Evolutionary conservation across 2,888 invertebrate genomes (phyloP).

Genomic region (Drosophila picticornis): DNA sequence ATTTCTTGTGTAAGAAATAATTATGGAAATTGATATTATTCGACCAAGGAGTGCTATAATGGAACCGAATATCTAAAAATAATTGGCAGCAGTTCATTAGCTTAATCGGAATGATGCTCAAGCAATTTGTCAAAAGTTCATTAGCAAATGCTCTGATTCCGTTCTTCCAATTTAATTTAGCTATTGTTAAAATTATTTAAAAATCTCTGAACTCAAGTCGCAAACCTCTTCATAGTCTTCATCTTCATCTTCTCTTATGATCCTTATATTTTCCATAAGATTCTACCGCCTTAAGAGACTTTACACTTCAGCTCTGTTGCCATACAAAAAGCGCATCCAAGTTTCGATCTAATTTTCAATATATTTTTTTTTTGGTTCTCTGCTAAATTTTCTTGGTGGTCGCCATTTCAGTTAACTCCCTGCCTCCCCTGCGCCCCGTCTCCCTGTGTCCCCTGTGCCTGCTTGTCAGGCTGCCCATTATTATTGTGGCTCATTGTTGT

Average conservation of each 20-base stretch:
- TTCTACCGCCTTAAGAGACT: neutral
- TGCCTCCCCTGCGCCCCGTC: neutral
- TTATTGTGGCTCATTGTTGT: conserved; percentile 44
- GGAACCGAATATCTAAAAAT: neutral
- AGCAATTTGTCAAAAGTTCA: neutral
- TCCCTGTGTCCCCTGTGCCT: neutral
- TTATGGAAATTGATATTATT: neutral
- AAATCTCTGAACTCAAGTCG: neutral
- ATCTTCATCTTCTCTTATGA: neutral
- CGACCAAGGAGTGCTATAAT: neutral
- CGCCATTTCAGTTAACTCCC: conserved; percentile 40
- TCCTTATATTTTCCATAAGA: neutral
- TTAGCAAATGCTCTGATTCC: neutral
- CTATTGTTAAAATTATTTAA: neutral
- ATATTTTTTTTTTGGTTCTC: conserved; percentile 14
- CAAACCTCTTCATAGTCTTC: neutral
- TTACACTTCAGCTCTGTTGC: neutral
- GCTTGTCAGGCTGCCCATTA: conserved; percentile 43
- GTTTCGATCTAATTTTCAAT: neutral
- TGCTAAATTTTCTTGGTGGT: conserved; percentile 33
- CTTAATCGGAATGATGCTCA: neutral
- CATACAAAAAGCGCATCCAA: conserved; percentile 25
- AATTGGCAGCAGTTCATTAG: neutral
- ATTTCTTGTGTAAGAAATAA: neutral
- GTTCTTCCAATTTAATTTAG: neutral